phyloP scores from a whole-genome alignment of 1,140 invertebrate species.

The Cydia fagiglandana region DNA sequence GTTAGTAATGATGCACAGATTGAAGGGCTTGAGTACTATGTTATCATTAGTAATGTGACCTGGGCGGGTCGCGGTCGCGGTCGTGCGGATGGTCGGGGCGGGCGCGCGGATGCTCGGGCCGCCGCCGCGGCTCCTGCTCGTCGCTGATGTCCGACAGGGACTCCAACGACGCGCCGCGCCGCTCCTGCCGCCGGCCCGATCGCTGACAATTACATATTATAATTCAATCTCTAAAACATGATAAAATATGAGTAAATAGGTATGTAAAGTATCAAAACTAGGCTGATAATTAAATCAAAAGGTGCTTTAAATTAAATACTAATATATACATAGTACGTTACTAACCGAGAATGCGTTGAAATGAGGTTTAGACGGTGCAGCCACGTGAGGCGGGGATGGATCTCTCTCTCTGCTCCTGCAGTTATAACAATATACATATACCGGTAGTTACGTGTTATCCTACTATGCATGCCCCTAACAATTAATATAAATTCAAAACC shows the following conservation, averaged over 20 bases:
- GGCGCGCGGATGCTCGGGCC: too few species aligned
- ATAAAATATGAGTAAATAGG: too few species aligned
- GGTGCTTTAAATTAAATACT: too few species aligned
- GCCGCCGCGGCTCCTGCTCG: constrained; percentile 42
- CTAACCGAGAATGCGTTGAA: constrained; percentile 40
- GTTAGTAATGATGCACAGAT: too few species aligned
- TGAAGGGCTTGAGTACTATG: not conserved
- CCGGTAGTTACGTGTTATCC: not conserved
- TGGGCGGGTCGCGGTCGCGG: not conserved
- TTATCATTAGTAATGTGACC: not conserved
- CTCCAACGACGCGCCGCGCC: constrained; percentile 41
- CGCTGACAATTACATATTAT: constrained; percentile 34
- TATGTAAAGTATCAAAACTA: too few species aligned
- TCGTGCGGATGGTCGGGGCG: not conserved
- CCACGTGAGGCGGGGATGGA: constrained; percentile 58
- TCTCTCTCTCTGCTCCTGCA: constrained; percentile 37
- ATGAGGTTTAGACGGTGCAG: constrained; percentile 50
- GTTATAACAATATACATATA: not conserved
- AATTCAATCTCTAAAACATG: too few species aligned
- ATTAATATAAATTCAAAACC: too few species aligned
- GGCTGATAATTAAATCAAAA: too few species aligned
- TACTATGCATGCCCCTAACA: too few species aligned
- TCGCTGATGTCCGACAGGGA: constrained; percentile 65
- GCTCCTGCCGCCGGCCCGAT: constrained; percentile 36
- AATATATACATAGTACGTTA: not conserved